Evolutionary conservation across 2,113 vertebrate species (phyloP).

Genomic region (Aspiorhynchus laticeps): DNA sequence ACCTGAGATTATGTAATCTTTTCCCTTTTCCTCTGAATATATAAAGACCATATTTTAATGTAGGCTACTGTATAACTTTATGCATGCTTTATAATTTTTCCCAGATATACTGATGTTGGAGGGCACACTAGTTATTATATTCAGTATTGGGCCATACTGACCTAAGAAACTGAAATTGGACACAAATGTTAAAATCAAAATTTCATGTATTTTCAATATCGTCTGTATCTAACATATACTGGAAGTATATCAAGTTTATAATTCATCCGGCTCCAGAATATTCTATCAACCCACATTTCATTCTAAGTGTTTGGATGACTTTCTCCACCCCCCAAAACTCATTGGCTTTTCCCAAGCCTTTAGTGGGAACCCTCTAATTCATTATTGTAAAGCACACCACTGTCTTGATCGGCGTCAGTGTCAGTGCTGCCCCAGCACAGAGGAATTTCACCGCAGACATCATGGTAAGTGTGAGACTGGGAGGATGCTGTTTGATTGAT

Average conservation of each 20-base stretch:
- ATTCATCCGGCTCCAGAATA: neutral
- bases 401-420: neutral
- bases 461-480: constrained; percentile 32
- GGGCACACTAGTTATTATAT: neutral
- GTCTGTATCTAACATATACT: neutral
- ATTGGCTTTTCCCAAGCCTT: constrained; percentile 52
- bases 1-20: neutral
- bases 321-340: constrained; percentile 70
- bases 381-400: constrained; percentile 17
- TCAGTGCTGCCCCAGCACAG: constrained; percentile 17
- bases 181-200: neutral
- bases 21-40: neutral
- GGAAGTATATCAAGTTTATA: neutral
- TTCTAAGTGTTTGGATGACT: constrained; percentile 1
- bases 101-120: neutral
- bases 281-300: neutral
- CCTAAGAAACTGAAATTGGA: neutral
- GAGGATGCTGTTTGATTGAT: neutral
- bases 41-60: neutral
- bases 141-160: neutral
- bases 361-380: constrained; percentile 27
- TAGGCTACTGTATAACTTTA: neutral
- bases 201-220: neutral
- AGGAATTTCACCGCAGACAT: constrained; percentile 28
- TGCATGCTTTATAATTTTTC: neutral